phyloP scores from a whole-genome alignment of 2,888 invertebrate genomes.

The Xiphydria camelus region DNA sequence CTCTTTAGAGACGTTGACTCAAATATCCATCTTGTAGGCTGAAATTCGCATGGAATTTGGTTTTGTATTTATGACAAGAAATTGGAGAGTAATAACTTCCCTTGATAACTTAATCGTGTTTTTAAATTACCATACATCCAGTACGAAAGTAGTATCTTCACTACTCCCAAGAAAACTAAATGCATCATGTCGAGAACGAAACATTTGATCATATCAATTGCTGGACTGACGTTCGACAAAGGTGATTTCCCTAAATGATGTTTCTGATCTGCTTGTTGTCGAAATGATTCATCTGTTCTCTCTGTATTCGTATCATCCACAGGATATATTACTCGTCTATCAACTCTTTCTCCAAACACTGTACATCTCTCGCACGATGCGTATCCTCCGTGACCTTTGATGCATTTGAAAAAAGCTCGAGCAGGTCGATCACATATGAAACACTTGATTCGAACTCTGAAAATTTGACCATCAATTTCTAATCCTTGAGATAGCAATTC shows the following conservation, averaged over 20 bases:
- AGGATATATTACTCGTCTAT: constrained; percentile 8
- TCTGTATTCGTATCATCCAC: not conserved
- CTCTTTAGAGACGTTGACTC: too few species aligned
- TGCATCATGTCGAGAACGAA: too few species aligned
- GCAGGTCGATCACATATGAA: constrained; percentile 11
- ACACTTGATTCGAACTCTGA: not conserved
- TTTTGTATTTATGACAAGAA: not conserved
- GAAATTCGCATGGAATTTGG: not conserved
- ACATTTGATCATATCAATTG: constrained; percentile 5
- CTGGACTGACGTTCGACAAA: constrained; percentile 10
- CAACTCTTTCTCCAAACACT: not conserved
- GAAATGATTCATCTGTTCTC: constrained; percentile 14
- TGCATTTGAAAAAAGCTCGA: constrained; percentile 3
- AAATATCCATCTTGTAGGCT: too few species aligned
- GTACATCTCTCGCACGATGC: constrained; percentile 8
- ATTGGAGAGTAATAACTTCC: not conserved
- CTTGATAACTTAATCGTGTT: not conserved
- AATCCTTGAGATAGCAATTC: constrained; percentile 7
- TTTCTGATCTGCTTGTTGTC: not conserved
- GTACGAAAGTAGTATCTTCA: constrained; percentile 6
- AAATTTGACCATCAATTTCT: not conserved
- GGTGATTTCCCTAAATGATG: constrained; percentile 16
- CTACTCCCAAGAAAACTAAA: constrained; percentile 17
- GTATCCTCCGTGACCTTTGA: constrained; percentile 11
- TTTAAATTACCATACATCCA: not conserved